Conservation (phyloP, 2,113 vertebrate genomes). For the Apeltes quadracus region DNA sequence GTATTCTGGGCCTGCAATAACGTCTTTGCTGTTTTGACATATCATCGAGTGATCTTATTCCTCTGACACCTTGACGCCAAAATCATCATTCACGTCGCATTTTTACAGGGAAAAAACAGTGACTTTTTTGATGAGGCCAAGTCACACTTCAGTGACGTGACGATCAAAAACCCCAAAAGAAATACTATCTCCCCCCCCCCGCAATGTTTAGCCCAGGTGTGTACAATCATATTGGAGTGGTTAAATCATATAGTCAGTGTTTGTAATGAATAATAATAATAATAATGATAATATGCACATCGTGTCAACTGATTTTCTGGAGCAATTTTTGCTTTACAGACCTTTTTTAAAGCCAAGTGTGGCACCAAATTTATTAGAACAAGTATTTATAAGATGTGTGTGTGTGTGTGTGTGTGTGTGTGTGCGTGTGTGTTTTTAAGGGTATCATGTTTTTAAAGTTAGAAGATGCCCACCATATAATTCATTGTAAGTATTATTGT, state of each 20-base stretch:
- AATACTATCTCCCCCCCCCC: conserved; percentile 39
- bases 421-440: conserved; percentile 51
- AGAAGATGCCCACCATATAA: conserved; percentile 68
- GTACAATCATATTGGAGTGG: conserved; percentile 55
- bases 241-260: conserved; percentile 65
- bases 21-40: conserved; percentile 60
- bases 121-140: conserved; percentile 43
- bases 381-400: conserved; percentile 74
- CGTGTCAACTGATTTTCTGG: conserved; percentile 53
- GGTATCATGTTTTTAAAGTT: conserved; percentile 61
- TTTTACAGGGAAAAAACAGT: conserved; percentile 22
- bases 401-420: conserved; percentile 31
- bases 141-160: conserved; percentile 58
- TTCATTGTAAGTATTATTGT: conserved; percentile 77
- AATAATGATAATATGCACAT: conserved; percentile 61
- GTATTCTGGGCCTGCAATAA: conserved; percentile 69
- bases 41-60: conserved; percentile 57
- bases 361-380: conserved; percentile 73
- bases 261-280: conserved; percentile 60
- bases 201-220: conserved; percentile 36
- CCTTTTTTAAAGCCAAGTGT: conserved; percentile 60
- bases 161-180: conserved; percentile 29
- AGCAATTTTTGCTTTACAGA: conserved; percentile 50
- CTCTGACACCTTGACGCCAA: conserved; percentile 57
- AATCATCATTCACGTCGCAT: conserved; percentile 41